Evolutionary conservation across 2,888 invertebrate genomes (phyloP).

Genomic region (Megaustenia siamemsis): DNA sequence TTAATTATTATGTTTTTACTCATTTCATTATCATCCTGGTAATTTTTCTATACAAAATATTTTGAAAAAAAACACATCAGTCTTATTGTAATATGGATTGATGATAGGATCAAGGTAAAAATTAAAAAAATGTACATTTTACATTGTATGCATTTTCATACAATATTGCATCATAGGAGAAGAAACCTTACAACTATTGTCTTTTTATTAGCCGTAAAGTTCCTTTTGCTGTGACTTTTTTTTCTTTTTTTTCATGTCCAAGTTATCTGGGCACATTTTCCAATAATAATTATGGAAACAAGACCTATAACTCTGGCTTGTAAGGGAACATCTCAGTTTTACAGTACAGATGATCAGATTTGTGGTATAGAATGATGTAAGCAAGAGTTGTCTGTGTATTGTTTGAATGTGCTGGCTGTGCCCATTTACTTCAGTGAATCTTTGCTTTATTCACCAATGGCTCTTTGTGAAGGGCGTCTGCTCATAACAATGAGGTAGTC

Average conservation of each 20-base stretch:
- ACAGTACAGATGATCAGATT: conserved; percentile 13
- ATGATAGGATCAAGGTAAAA: conserved; percentile 4
- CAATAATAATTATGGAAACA: conserved; percentile 21
- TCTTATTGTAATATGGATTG: conserved; percentile 21
- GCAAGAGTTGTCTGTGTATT: background rate
- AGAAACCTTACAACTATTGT: conserved; percentile 54
- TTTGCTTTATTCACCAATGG: background rate
- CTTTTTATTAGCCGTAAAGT: conserved; percentile 54
- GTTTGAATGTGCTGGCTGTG: background rate
- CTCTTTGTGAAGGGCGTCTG: too few relatives aligned
- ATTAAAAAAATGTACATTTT: conserved; percentile 6
- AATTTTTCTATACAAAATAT: conserved; percentile 12
- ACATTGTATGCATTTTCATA: conserved; percentile 27
- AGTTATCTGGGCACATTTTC: conserved; percentile 22
- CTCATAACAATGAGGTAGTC: background rate
- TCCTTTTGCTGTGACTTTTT: conserved; percentile 53
- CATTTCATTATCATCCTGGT: background rate
- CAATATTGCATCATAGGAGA: conserved; percentile 44
- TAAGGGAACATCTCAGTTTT: conserved; percentile 53
- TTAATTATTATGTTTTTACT: conserved; percentile 15
- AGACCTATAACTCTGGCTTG: conserved; percentile 48
- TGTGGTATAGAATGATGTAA: background rate
- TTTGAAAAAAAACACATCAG: background rate
- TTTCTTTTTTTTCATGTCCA: conserved; percentile 43
- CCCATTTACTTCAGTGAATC: background rate